phyloP scores from a whole-genome alignment of 2,113 vertebrate genomes.

The Neogobius melanostomus region DNA sequence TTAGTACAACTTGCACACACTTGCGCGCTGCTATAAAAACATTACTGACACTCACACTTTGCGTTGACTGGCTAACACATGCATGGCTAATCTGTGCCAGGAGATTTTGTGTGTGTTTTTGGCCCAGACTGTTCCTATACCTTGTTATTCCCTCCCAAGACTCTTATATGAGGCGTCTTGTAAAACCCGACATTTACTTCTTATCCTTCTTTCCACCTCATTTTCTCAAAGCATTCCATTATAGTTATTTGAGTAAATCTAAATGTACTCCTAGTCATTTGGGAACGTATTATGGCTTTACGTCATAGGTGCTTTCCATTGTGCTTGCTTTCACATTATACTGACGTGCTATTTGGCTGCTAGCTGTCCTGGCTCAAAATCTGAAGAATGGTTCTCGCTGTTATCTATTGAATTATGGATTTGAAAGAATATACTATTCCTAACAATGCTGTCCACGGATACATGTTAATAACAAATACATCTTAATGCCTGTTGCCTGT shows the following conservation, averaged over 20 bases:
- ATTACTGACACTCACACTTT: constrained; percentile 6
- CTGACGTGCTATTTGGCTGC: constrained; percentile 22
- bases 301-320: constrained; percentile 30
- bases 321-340: neutral
- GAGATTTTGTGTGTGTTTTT: constrained; percentile 3
- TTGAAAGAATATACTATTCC: too few relatives aligned
- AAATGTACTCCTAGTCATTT: constrained; percentile 19
- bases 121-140: constrained; percentile 5
- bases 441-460: too few relatives aligned
- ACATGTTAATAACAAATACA: too few relatives aligned
- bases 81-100: neutral
- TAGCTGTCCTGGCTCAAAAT: neutral
- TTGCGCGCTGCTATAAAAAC: neutral
- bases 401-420: too few relatives aligned
- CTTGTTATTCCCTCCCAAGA: constrained; percentile 17
- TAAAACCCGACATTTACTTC: constrained; percentile 52
- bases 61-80: neutral
- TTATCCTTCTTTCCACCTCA: constrained; percentile 23
- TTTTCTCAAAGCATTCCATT: neutral
- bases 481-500: too few relatives aligned
- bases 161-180: constrained; percentile 32
- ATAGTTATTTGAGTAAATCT: constrained; percentile 20
- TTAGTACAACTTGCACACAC: neutral
- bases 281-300: constrained; percentile 15
- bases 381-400: too few relatives aligned